phyloP scores from a whole-genome alignment of 2,113 vertebrate species.

The Sinocyclocheilus anshuiensis region DNA sequence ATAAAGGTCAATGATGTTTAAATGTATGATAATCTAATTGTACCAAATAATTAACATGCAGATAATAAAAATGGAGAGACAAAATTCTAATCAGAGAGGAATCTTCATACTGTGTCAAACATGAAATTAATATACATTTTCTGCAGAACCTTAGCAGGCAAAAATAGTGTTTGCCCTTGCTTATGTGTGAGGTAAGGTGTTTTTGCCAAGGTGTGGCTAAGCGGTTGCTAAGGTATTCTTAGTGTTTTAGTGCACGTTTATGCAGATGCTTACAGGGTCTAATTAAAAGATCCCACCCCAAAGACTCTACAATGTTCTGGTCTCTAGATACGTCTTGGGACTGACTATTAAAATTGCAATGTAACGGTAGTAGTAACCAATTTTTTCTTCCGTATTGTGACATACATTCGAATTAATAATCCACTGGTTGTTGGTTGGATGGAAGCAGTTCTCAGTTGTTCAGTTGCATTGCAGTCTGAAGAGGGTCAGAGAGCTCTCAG shows the following conservation, averaged over 20 bases:
- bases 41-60: slow-evolving; percentile 69
- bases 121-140: neutral
- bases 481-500: no score
- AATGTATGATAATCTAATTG: slow-evolving; percentile 91
- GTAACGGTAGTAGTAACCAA: neutral
- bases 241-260: neutral
- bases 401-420: neutral
- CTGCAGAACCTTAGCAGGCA: neutral
- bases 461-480: no score
- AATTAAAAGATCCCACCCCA: neutral
- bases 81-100: slow-evolving; percentile 84
- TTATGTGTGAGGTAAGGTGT: neutral
- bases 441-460: neutral
- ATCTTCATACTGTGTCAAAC: slow-evolving; percentile 98
- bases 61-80: slow-evolving; percentile 59
- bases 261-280: neutral
- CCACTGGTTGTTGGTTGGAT: neutral
- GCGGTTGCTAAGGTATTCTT: neutral
- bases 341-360: neutral
- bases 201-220: neutral
- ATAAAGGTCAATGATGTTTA: slow-evolving; percentile 83
- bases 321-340: neutral
- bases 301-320: neutral
- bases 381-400: neutral
- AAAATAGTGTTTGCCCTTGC: neutral